Conservation (phyloP, 2,888 invertebrate species). For the Cactoblastis cactorum region DNA sequence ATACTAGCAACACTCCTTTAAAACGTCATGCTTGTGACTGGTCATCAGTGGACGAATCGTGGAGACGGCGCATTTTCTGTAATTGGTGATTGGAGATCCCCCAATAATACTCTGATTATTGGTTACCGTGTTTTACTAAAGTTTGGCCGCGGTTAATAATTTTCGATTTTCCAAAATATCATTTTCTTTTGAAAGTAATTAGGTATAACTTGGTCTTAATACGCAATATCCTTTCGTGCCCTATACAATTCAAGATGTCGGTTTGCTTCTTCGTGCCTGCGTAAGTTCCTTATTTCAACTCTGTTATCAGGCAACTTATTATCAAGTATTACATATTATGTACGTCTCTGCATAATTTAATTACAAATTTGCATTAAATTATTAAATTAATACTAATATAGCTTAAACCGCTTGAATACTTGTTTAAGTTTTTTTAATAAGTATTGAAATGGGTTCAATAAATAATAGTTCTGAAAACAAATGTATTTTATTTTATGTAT, state of each 20-base stretch:
- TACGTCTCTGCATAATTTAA: too few relatives aligned
- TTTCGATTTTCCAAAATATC: slow-evolving; percentile 41
- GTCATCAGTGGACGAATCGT: slow-evolving; percentile 79
- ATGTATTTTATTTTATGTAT: too few relatives aligned
- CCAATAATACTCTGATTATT: slow-evolving; percentile 76
- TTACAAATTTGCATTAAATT: neutral
- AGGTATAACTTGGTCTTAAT: slow-evolving; percentile 29
- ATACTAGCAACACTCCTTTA: slow-evolving; percentile 39
- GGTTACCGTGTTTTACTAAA: slow-evolving; percentile 68
- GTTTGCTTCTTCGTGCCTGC: slow-evolving; percentile 85
- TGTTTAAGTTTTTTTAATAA: too few relatives aligned
- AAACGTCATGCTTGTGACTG: slow-evolving; percentile 77
- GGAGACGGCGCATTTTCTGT: slow-evolving; percentile 75
- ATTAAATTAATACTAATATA: too few relatives aligned
- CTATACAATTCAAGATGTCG: slow-evolving; percentile 78
- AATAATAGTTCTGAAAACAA: too few relatives aligned
- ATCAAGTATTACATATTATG: too few relatives aligned
- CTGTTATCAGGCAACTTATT: slow-evolving; percentile 1
- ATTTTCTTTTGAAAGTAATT: slow-evolving; percentile 33
- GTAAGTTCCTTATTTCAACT: slow-evolving; percentile 75
- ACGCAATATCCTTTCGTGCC: slow-evolving; percentile 38
- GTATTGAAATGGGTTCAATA: too few relatives aligned
- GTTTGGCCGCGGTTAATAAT: slow-evolving; percentile 61
- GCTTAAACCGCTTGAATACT: too few relatives aligned
- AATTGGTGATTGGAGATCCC: slow-evolving; percentile 80